phyloP scores from a whole-genome alignment of 2,113 vertebrate genomes.

The Pitta sordida region DNA sequence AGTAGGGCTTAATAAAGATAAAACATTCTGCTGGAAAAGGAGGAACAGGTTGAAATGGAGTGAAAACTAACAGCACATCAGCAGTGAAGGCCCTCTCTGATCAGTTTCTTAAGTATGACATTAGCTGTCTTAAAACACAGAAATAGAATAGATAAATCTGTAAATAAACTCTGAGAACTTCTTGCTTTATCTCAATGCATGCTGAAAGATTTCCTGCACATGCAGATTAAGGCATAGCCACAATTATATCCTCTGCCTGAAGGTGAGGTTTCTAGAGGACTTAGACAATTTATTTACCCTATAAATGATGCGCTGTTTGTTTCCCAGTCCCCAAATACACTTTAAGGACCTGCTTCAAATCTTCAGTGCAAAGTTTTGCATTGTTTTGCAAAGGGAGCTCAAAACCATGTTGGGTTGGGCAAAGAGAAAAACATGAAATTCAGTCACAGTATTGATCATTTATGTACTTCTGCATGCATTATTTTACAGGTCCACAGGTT shows the following conservation, averaged over 20 bases:
- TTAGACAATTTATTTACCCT: background rate
- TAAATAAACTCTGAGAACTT: background rate
- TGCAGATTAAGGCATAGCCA: background rate
- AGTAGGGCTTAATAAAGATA: background rate
- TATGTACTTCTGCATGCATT: background rate
- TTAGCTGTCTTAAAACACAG: background rate
- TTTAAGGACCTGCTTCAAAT: background rate
- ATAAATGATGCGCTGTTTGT: rapidly evolving
- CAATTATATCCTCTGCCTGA: background rate
- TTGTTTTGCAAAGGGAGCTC: background rate
- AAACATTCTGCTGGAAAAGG: background rate
- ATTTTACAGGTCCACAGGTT: no score
- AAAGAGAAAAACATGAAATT: background rate
- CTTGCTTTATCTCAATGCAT: background rate
- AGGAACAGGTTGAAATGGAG: background rate
- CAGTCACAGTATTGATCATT: background rate
- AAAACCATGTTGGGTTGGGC: background rate
- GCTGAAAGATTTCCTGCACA: background rate
- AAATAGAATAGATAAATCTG: background rate
- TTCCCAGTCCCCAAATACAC: background rate
- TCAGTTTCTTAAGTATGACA: background rate
- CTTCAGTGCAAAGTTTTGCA: background rate
- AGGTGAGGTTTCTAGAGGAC: background rate
- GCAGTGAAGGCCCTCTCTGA: background rate
- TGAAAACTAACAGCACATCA: background rate